Evolutionary conservation across 1,140 invertebrate species (phyloP), one percentile per base, ranked within the genome.

Genomic region (Philopotamus ludificatus): DNA sequence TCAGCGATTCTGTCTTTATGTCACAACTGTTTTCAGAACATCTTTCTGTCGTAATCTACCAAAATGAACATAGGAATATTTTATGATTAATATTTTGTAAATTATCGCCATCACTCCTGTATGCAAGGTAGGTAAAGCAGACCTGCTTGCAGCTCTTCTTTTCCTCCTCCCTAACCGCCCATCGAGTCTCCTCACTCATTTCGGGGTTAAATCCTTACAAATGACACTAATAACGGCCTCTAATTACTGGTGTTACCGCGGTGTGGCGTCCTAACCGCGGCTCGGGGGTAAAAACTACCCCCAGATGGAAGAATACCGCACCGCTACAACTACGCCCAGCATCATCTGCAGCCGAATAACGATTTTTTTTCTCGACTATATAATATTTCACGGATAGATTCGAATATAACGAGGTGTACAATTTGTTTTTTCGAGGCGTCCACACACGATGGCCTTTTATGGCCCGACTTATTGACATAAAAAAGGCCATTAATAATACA

Each of bases 141-240:
- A n/a, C 34, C n/a, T n/a, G 34, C 44, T 16, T 8, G 44, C 18
- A 47, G 18, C 10, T 47, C 44, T 47, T 47, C 44, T 47, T 47
- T 47, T 47, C 18, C 44, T 3, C 44, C 18, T 15, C 44, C 15
- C 44, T 16, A 15, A 7, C 10, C 44, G 8, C 18, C 44, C 10
- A 12, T 47, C 18, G 18, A 16, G 44, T 16, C 44, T 47, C 44
- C 50, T 53, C 22, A 53, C 45, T 65, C 39, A 28, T 65, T 66
- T 66, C 23, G 20, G 25, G 28, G 59, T 63, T 45, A 63, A 63
- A 67, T 67, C 66, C 66, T 67, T 63, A 67, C 60, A 67, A 67
- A 67, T 67, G 53, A 59, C 61, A 59, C 66, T 67, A 63, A 67
- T 67, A 67, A 67, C 61, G 60, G 42, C 26, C 61, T 62, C 65